Evolutionary conservation across 2,797 vertebrate species (phyloP), one percentile per base, ranked within the genome.

Genomic region (Urocyon cinereoargenteus): DNA sequence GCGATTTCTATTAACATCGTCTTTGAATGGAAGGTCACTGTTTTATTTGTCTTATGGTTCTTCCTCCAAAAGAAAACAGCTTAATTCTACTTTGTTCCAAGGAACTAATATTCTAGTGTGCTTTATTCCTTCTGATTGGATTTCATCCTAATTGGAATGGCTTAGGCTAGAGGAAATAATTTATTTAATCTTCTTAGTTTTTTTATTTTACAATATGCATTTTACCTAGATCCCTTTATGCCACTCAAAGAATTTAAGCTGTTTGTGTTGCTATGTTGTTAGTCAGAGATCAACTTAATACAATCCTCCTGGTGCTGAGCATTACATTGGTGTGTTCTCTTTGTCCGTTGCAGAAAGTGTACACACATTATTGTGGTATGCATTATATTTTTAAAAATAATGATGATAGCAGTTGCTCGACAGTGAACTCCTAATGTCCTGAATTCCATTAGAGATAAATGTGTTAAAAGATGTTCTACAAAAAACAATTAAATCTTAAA

Each of bases 91-190:
- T 83, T 93, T 61, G 59, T 85, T 96, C 84, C 91, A 86, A 84
- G 73, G 55, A 97, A 84, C 82, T 22, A 88, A 70, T 89, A 70
- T 40, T 86, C 88, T 89, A 84, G 51, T 59, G 24, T 16, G 79
- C 45, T 68, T 79, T 61, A 45, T 94, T 88, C 59, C 79, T 95
- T 95, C 81, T 91, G 82, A 89, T 87, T 96, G 93, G 82, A 91
- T 94, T 91, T 89, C 59, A 84, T 93, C 91, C 91, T 87, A 68
- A 94, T 28, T 93, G 86, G 40, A 89, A 68, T 70, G 90, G n/a
- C 75, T 73, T 49, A 90, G 62, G 21, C 91, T 78, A 15, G 75
- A 53, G 57, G 72, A 95, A 97, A 95, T 70, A 95, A 82, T 92
- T 91, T 81, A 79, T 75, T 95, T 96, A 93, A 85, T 93, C 75